Evolutionary conservation across 2,888 invertebrate genomes (phyloP), one percentile per base, ranked within the genome.

Genomic region (Sarcophaga variegata): DNA sequence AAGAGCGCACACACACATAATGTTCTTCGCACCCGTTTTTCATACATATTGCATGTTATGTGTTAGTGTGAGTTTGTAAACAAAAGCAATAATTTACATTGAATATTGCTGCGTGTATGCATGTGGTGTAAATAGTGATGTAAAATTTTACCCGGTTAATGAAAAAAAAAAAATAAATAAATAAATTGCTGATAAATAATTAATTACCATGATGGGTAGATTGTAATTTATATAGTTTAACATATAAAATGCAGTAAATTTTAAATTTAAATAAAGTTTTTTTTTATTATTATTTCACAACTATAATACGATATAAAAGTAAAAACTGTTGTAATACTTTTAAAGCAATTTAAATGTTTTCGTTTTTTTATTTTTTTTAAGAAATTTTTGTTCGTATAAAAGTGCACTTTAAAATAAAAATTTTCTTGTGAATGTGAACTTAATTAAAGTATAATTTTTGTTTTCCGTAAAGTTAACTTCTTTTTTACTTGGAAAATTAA

Each of bases 141-240:
- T 54, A 17, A 54, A 54, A 54, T 17, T 54, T 54, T 54, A 54
- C 54, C 17, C 64, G 59, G 70, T 79, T 70, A 85, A 67, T 81
- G 74, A 78, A 86, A 82, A 76, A 67, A 37, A 37, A 37, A 37
- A 37, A 37, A n/a, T n/a, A n/a, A 86, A 82, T 75, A 71, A 6
- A 37, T 1, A 37, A 37, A 37, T 37, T 80, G 45, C 64, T 63
- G 49, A 49, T 82, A 85, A 78, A 85, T 81, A 85, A 78, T 81
- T 81, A 81, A 85, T 78, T 77, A 62, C 63, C 62, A 72, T 74
- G 5, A 62, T 17, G 54, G 17, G 14, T 14, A 54, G 60, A 37
- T 17, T 62, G 62, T 20, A 81, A 75, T 81, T 81, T 75, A 62
- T 81, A 74, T 67, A 67, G 25, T 4, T 37, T 22, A 66, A 59